Conservation (phyloP, 2,888 invertebrate species). For the Amphipoea oculea region DNA sequence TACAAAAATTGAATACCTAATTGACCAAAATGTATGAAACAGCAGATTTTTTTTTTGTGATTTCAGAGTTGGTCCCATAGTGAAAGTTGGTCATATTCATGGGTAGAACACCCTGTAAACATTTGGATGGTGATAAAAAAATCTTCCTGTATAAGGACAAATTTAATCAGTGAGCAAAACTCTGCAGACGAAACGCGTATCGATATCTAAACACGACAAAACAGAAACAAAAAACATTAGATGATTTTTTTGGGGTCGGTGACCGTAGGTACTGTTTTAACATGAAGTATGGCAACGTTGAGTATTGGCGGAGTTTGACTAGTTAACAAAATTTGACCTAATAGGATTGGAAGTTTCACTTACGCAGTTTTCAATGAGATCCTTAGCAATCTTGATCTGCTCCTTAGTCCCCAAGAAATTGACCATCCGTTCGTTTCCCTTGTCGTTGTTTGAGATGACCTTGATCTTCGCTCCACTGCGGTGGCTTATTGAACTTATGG, state of each 20-base stretch:
- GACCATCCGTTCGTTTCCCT: conserved; percentile 77
- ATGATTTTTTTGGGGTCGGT: background rate
- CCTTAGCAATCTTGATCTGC: conserved; percentile 93
- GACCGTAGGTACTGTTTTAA: background rate
- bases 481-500: conserved; percentile 93
- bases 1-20: too few species aligned
- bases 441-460: conserved; percentile 77
- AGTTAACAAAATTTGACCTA: background rate
- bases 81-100: too few species aligned
- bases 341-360: conserved; percentile 65
- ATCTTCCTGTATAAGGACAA: too few species aligned
- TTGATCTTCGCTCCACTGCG: conserved; percentile 93
- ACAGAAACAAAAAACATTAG: background rate
- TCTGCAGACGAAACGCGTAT: background rate
- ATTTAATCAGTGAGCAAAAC: background rate
- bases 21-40: too few species aligned
- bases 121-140: too few species aligned
- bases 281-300: background rate
- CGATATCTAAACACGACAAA: background rate
- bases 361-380: conserved; percentile 93
- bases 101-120: too few species aligned
- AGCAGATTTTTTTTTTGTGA: too few species aligned
- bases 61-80: too few species aligned
- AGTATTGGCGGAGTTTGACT: background rate
- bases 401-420: conserved; percentile 92